Percentiles rank a stretch among this genome's conserved stretches.
phyloP scores from a whole-genome alignment of 1,140 invertebrate species.

The Eumeta japonica region DNA sequence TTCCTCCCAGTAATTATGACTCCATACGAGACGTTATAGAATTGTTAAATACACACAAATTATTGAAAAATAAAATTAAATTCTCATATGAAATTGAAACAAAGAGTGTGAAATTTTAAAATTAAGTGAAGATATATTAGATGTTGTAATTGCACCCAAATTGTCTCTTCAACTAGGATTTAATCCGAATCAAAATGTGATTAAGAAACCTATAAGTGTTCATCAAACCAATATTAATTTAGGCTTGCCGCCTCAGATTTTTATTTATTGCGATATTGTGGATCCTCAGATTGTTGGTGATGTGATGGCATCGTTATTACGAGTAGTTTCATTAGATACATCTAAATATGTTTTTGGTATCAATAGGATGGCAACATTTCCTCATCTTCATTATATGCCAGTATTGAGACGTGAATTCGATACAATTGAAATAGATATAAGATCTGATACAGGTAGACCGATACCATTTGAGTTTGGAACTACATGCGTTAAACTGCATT shows the following conservation, averaged over 20 bases:
- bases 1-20: constrained; percentile 19
- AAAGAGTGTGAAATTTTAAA: constrained; percentile 11
- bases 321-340: constrained; percentile 20
- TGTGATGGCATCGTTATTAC: constrained; percentile 21
- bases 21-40: constrained; percentile 14
- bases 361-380: constrained; percentile 22
- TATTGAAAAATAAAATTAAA: constrained; percentile 8
- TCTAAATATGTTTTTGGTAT: constrained; percentile 19
- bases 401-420: constrained; percentile 24
- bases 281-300: constrained; percentile 29
- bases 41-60: constrained; percentile 7
- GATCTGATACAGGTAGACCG: constrained; percentile 17
- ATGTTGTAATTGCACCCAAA: constrained; percentile 11
- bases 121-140: constrained; percentile 4
- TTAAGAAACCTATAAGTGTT: constrained; percentile 10
- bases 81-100: constrained; percentile 13
- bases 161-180: constrained; percentile 16
- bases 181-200: constrained; percentile 15
- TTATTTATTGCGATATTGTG: constrained; percentile 31
- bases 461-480: constrained; percentile 32
- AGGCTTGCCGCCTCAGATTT: constrained; percentile 20
- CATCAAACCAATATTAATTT: constrained; percentile 19
- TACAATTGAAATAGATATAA: constrained; percentile 28
- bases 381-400: constrained; percentile 20
- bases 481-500: constrained; percentile 20